These are phyloP conservation scores for Orthonyx spaldingii DNA, from an alignment of 2,113 vertebrate genomes.

Conservation along the genomic window DNA sequence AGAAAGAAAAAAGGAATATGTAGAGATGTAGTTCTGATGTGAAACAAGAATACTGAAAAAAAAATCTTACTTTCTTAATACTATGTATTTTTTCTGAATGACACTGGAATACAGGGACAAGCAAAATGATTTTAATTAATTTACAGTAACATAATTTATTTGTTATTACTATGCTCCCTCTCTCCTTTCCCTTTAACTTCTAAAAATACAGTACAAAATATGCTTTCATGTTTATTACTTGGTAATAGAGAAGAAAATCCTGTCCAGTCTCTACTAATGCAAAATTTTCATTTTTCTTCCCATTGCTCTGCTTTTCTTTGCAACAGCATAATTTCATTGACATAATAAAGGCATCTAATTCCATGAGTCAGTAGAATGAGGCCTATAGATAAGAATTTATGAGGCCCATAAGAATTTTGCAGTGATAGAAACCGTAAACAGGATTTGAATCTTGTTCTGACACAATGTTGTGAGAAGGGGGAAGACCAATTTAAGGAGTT, in stretches of 20 bases:
- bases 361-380: not conserved
- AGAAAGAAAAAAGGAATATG: not conserved
- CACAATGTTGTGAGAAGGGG: not conserved
- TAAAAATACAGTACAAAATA: constrained; percentile 30
- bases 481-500: not conserved
- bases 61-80: not conserved
- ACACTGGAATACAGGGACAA: not conserved
- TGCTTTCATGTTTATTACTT: constrained; percentile 29
- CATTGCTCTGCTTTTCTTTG: not conserved
- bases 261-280: constrained; percentile 1
- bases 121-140: not conserved
- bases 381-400: not conserved
- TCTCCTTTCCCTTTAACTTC: not conserved
- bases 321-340: not conserved
- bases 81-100: not conserved
- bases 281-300: not conserved
- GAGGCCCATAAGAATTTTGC: constrained; percentile 30
- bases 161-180: not conserved
- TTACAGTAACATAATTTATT: constrained; percentile 20
- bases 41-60: not conserved
- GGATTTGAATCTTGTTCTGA: constrained; percentile 10
- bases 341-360: not conserved
- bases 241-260: constrained; percentile 63
- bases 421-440: constrained; percentile 24
- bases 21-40: not conserved